phyloP scores from a whole-genome alignment of 92 coral and sea anemone species.

The Epizoanthus illoricatus region DNA sequence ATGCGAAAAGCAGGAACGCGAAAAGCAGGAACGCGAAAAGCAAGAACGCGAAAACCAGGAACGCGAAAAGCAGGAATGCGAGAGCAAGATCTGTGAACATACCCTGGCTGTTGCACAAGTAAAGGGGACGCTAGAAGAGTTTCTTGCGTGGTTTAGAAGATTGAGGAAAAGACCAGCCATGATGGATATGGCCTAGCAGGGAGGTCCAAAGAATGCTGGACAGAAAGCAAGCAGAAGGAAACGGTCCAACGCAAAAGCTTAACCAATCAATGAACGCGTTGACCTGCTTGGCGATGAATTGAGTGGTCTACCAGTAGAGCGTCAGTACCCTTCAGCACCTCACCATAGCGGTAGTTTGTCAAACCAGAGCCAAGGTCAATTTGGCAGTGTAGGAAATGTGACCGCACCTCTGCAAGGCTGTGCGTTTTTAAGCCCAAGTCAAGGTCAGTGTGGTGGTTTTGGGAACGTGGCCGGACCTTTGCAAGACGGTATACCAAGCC shows the following conservation, averaged over 20 bases:
- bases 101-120: conserved; percentile 50
- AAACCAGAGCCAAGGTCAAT: not conserved
- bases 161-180: conserved; percentile 33
- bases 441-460: not conserved
- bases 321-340: not conserved
- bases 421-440: not conserved
- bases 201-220: conserved; percentile 56
- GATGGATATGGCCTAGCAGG: conserved; percentile 24
- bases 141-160: conserved; percentile 40
- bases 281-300: conserved; percentile 27
- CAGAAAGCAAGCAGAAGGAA: conserved; percentile 41
- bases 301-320: not conserved
- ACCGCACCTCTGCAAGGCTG: not conserved
- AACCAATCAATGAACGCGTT: conserved; percentile 17
- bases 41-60: too few species aligned
- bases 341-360: not conserved
- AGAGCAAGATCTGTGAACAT: conserved; percentile 48
- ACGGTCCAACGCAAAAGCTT: conserved; percentile 25
- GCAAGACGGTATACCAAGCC: not conserved
- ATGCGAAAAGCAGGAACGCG: too few species aligned
- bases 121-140: conserved; percentile 22
- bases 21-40: too few species aligned
- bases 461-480: not conserved
- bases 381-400: not conserved
- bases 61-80: too few species aligned